Conservation (phyloP, 2,888 invertebrate genomes). For the Suillia variegata region DNA sequence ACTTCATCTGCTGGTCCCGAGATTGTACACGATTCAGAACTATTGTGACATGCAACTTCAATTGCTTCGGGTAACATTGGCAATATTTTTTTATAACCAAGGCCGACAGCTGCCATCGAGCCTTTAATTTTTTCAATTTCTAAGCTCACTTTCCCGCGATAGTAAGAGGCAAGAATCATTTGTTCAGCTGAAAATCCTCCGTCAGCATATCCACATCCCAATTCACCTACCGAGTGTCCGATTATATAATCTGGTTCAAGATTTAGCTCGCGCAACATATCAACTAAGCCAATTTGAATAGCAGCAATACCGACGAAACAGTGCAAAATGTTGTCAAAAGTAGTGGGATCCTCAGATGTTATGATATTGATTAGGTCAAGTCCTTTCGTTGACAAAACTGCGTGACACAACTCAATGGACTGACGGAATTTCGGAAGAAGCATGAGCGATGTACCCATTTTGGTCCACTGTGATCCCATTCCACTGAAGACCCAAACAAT, state of each 20-base stretch:
- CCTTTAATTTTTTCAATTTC: conserved; percentile 74
- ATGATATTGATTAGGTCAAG: conserved; percentile 70
- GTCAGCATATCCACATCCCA: conserved; percentile 95
- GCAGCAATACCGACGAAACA: conserved; percentile 79
- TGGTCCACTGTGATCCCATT: conserved; percentile 88
- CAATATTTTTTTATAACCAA: conserved; percentile 65
- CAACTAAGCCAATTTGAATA: conserved; percentile 68
- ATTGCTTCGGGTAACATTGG: conserved; percentile 75
- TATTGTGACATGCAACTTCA: conserved; percentile 87
- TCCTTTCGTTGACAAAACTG: conserved; percentile 66
- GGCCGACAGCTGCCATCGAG: conserved; percentile 88
- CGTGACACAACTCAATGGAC: conserved; percentile 69
- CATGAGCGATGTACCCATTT: conserved; percentile 81
- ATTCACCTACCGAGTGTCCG: conserved; percentile 93
- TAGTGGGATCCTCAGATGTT: conserved; percentile 67
- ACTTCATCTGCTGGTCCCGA: conserved; percentile 81
- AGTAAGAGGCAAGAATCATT: conserved; percentile 83
- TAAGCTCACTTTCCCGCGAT: conserved; percentile 76
- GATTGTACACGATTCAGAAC: conserved; percentile 84
- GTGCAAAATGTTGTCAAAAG: conserved; percentile 70
- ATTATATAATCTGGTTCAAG: conserved; percentile 76
- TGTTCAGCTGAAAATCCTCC: conserved; percentile 87
- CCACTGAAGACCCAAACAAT: conserved; percentile 91
- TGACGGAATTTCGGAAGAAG: conserved; percentile 73
- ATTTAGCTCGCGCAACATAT: conserved; percentile 67